These are phyloP conservation scores for Thereva nobilitata DNA, from an alignment of 2,888 invertebrate genomes.

Conservation along the genomic window DNA sequence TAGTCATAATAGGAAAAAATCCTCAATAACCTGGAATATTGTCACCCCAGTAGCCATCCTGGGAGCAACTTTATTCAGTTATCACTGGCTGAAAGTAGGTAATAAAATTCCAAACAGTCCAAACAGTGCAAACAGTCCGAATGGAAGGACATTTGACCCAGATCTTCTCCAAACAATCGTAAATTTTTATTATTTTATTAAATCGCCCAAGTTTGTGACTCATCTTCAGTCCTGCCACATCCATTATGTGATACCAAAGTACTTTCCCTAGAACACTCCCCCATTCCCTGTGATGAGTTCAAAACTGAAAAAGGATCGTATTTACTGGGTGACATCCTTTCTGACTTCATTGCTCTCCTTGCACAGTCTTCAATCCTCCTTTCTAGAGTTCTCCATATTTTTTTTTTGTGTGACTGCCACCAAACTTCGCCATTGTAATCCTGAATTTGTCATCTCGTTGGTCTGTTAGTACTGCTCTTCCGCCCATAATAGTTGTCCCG, in stretches of 20 bases:
- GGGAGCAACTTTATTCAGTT: slow-evolving; percentile 31
- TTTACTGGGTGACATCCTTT: slow-evolving; percentile 31
- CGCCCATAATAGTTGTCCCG: no score
- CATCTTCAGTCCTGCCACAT: slow-evolving; percentile 14
- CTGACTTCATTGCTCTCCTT: background rate
- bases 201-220: slow-evolving; percentile 32
- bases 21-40: slow-evolving; percentile 14
- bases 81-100: slow-evolving; percentile 27
- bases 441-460: no score
- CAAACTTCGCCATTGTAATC: no score
- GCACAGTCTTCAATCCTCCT: no score
- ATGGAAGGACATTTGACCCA: slow-evolving; percentile 24
- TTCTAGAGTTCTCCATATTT: no score
- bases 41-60: slow-evolving; percentile 2
- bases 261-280: background rate
- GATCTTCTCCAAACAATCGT: slow-evolving; percentile 12
- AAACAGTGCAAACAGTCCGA: no score
- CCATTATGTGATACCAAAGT: background rate
- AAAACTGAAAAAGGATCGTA: slow-evolving; percentile 7
- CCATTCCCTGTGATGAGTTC: background rate
- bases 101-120: slow-evolving; percentile 22
- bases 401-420: no score
- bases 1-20: background rate
- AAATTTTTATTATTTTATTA: slow-evolving; percentile 34
- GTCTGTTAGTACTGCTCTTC: no score